Percentiles rank a stretch among this genome's conserved stretches.
Conservation (phyloP, 1,140 invertebrate species). For the Drosophila navojoa region DNA sequence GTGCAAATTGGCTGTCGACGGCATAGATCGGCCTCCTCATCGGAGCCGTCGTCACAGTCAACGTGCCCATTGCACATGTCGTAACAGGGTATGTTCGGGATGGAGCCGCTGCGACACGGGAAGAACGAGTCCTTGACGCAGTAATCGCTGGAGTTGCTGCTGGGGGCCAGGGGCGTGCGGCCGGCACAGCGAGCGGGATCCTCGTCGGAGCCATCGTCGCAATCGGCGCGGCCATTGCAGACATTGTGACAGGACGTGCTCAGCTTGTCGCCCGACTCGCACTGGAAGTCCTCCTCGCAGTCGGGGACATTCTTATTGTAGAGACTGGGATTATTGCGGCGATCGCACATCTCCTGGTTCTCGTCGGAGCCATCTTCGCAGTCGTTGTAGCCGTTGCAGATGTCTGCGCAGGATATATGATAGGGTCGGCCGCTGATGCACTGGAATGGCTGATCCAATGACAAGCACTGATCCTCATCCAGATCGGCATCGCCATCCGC, state of each 20-base stretch:
- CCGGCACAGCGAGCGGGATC: background rate
- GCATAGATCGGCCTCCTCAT: slow-evolving; percentile 5
- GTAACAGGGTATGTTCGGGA: background rate
- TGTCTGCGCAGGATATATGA: background rate
- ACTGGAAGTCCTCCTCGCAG: slow-evolving; percentile 30
- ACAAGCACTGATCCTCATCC: background rate
- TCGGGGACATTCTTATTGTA: background rate
- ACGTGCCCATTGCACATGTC: background rate
- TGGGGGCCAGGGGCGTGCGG: background rate
- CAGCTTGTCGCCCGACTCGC: slow-evolving; percentile 5
- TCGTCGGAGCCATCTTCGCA: slow-evolving; percentile 47
- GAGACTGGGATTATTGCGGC: background rate
- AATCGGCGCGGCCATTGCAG: slow-evolving; percentile 20
- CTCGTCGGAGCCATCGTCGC: slow-evolving; percentile 40
- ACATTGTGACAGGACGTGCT: slow-evolving; percentile 21
- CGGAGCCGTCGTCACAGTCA: slow-evolving; percentile 13
- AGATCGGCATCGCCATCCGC: background rate
- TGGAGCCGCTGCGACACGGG: slow-evolving; percentile 17
- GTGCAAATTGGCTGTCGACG: background rate
- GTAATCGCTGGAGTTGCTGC: no score
- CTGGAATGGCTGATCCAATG: background rate
- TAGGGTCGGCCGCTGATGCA: slow-evolving; percentile 31
- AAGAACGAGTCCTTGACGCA: background rate
- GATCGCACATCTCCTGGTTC: slow-evolving; percentile 13
- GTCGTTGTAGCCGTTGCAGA: slow-evolving; percentile 20